Conservation (phyloP, 2,888 invertebrate species). For the Resseliella maxima region DNA sequence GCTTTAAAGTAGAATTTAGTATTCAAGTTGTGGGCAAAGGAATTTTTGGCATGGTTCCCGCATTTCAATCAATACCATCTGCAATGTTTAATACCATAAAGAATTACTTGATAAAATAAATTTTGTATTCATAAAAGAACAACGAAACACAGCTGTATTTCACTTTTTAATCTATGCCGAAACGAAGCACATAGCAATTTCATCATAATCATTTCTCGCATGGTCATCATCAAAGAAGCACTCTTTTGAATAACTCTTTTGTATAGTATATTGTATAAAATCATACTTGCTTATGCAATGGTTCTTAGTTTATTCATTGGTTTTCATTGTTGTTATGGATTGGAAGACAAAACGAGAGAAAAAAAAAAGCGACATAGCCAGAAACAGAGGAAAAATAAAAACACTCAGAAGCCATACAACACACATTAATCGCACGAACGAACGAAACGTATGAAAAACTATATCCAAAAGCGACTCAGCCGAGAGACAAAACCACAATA, state of each 20-base stretch:
- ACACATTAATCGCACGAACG: background rate
- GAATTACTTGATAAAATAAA: background rate
- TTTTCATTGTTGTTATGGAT: background rate
- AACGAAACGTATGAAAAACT: background rate
- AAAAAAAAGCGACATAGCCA: conserved; percentile 20
- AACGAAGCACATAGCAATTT: background rate
- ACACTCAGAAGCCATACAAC: conserved; percentile 11
- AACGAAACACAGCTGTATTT: background rate
- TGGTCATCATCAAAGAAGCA: conserved; percentile 30
- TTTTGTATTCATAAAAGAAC: conserved; percentile 25
- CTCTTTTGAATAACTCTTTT: background rate
- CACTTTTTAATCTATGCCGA: conserved; percentile 5
- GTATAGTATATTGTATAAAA: no score
- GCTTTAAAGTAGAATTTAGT: background rate
- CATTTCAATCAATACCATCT: conserved; percentile 24
- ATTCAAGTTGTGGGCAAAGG: background rate
- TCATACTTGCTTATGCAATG: background rate
- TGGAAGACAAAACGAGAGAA: background rate
- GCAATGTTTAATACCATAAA: background rate
- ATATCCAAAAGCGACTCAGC: background rate
- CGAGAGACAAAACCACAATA: conserved; percentile 33
- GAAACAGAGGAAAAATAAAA: background rate
- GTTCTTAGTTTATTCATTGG: background rate
- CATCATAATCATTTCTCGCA: background rate
- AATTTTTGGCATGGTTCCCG: background rate